phyloP scores from a whole-genome alignment of 2,888 invertebrate genomes.

The Ditylenchus weischeri region DNA sequence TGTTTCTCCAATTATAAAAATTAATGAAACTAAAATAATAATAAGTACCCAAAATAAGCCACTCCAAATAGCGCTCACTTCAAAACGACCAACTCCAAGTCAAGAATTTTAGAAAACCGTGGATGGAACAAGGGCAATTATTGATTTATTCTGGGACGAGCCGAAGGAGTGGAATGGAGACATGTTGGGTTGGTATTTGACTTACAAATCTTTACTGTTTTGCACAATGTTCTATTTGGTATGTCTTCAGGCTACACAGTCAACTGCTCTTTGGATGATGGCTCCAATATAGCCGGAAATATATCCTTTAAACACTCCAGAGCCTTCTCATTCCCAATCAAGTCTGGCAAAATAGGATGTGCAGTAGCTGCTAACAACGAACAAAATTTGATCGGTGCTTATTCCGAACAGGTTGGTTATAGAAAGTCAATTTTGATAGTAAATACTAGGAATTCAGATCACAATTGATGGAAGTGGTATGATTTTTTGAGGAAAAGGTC shows the following conservation, averaged over 20 bases:
- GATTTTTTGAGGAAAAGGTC: neutral
- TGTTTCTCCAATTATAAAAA: too few relatives aligned
- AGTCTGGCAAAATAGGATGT: conserved; percentile 55
- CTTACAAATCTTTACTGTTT: too few relatives aligned
- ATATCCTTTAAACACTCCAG: conserved; percentile 41
- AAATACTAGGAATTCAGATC: conserved; percentile 8
- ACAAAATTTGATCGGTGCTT: conserved; percentile 49
- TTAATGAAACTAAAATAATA: too few relatives aligned
- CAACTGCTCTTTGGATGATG: conserved; percentile 43
- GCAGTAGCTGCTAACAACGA: conserved; percentile 56
- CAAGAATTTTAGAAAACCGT: conserved; percentile 46
- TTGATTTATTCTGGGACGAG: conserved; percentile 55
- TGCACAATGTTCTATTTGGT: too few relatives aligned
- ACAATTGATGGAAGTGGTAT: conserved; percentile 55
- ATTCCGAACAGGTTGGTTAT: conserved; percentile 33
- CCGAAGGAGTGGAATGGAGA: conserved; percentile 56
- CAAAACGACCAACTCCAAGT: too few relatives aligned
- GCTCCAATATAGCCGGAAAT: conserved; percentile 24
- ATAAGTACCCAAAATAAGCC: too few relatives aligned
- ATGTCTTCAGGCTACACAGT: conserved; percentile 36
- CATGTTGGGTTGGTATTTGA: conserved; percentile 33
- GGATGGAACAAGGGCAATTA: conserved; percentile 55
- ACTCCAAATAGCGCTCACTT: too few relatives aligned
- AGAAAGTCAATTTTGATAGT: too few relatives aligned
- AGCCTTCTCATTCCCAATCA: conserved; percentile 50